Evolutionary conservation across 2,888 invertebrate genomes (phyloP).

Genomic region (Chloromyia formosa): DNA sequence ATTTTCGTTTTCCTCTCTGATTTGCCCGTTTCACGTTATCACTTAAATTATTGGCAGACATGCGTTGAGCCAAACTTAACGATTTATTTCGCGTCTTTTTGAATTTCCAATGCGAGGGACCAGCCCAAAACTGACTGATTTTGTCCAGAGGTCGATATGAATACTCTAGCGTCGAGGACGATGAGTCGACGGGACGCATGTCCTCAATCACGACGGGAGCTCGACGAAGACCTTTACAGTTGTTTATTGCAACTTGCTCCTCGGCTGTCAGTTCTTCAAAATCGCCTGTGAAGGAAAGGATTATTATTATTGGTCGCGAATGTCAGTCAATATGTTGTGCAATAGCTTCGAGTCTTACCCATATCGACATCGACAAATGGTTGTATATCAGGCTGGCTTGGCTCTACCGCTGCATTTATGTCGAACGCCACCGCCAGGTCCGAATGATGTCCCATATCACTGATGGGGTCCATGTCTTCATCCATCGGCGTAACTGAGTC

Average conservation of each 20-base stretch:
- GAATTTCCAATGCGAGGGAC: slow-evolving; percentile 84
- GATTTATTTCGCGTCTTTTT: slow-evolving; percentile 63
- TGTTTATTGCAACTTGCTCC: slow-evolving; percentile 59
- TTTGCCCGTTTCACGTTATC: slow-evolving; percentile 44
- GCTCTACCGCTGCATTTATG: slow-evolving; percentile 71
- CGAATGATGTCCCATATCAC: slow-evolving; percentile 63
- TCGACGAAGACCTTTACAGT: slow-evolving; percentile 60
- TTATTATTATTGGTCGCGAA: slow-evolving; percentile 53
- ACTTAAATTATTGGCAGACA: background rate
- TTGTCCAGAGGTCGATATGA: slow-evolving; percentile 71
- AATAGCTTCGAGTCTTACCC: slow-evolving; percentile 46
- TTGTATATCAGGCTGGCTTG: slow-evolving; percentile 65
- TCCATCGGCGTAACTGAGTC: background rate
- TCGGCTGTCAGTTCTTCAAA: slow-evolving; percentile 63
- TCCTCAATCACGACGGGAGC: slow-evolving; percentile 66
- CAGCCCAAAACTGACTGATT: slow-evolving; percentile 75
- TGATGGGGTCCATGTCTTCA: slow-evolving; percentile 31
- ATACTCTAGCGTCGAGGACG: slow-evolving; percentile 71
- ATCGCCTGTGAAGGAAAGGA: slow-evolving; percentile 53
- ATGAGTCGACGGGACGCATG: slow-evolving; percentile 67
- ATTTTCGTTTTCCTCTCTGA: slow-evolving; percentile 34
- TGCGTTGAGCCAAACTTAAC: slow-evolving; percentile 50
- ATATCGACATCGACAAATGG: slow-evolving; percentile 63
- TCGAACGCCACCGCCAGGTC: slow-evolving; percentile 72
- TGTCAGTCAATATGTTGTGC: background rate